Evolutionary conservation across 2,113 vertebrate species (phyloP), one percentile per base, ranked within the genome.

Genomic region (Tragelaphus scriptus): DNA sequence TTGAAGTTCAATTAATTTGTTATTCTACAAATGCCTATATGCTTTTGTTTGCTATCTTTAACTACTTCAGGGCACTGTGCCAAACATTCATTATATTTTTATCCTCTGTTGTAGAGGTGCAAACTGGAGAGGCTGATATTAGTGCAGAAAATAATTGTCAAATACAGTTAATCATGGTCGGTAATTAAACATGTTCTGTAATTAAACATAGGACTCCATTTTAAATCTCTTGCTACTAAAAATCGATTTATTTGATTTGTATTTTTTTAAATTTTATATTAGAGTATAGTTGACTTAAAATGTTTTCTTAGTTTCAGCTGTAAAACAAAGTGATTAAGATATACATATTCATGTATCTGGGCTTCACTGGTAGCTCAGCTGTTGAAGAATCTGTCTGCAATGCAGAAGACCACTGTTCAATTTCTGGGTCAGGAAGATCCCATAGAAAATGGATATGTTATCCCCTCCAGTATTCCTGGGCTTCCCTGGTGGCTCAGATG

Each of bases 61-160:
- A 88, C 94, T 92, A 89, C 49, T 63, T 95, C 85, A 53, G 36
- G 85, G 85, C 12, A 15, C 82, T 68, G 84, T 94, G 58, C 88
- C 80, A 96, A 96, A 95, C 81, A 92, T 94, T 94, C 88, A 88
- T 85, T 96, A 98, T 95, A 96, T 96, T 97, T 97, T 97, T 90
- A 88, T 96, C 59, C 65, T 88, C 94, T 71, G 81, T 85, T 92
- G 88, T 90, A 81, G 44, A 90, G 63, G 59, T 88, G 84, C 40
- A 82, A 65, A 85, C 65, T 68, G 12, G 59, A 85, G 59, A 97
- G 90, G 63, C 47, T 89, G 68, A 96, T 81, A 79, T 81, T 90
- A 88, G 75, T 53, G 86, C 85, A 96, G 88, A 97, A 90, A 40
- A 75, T 85, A 80, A 28, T 23, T 15, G 86, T 49, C 51, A 93